Evolutionary conservation across 2,888 invertebrate genomes (phyloP).

Genomic region (Lithophane leautieri): DNA sequence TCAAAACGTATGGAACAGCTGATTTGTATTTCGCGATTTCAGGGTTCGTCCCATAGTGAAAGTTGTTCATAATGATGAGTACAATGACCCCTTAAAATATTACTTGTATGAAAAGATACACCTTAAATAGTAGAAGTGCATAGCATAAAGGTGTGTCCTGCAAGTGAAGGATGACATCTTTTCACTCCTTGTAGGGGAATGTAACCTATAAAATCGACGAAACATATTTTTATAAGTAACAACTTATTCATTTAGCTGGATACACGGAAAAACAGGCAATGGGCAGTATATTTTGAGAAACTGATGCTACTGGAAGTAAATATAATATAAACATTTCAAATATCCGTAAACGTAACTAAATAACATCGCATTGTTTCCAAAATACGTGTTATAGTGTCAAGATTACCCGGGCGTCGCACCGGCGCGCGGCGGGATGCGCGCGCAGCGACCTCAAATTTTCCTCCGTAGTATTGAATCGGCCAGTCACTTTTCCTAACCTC

Average conservation of each 20-base stretch:
- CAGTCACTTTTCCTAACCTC: constrained; percentile 88
- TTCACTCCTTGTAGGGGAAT: not conserved
- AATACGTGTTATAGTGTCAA: constrained; percentile 77
- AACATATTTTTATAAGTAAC: constrained; percentile 5
- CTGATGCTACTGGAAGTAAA: not conserved
- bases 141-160: not conserved
- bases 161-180: not conserved
- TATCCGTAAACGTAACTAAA: not conserved
- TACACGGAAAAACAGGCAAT: not conserved
- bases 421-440: constrained; percentile 83
- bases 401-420: constrained; percentile 71
- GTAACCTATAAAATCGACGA: not conserved
- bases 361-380: constrained; percentile 59
- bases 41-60: too few species aligned
- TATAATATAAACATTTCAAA: not conserved
- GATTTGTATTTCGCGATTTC: too few species aligned
- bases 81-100: too few species aligned
- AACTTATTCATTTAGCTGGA: not conserved
- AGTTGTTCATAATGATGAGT: too few species aligned
- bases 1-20: too few species aligned
- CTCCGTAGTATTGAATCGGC: constrained; percentile 83
- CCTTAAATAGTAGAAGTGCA: not conserved
- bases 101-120: too few species aligned
- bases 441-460: constrained; percentile 80
- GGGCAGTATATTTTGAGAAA: not conserved